phyloP scores from a whole-genome alignment of 2,113 vertebrate species.

The Indicator indicator region DNA sequence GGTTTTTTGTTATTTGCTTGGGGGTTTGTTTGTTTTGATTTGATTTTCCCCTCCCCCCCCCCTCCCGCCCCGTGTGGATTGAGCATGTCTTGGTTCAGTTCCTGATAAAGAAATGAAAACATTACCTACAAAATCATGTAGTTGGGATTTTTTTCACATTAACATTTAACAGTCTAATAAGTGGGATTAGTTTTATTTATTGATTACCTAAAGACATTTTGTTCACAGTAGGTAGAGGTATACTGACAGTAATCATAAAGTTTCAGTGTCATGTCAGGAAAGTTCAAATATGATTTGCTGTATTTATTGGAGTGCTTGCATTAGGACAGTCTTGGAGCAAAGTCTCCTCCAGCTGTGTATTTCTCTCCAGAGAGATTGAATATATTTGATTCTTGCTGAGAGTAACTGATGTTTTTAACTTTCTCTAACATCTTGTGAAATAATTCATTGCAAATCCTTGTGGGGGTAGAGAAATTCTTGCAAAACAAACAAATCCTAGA shows the following conservation, averaged over 20 bases:
- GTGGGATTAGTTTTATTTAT: neutral
- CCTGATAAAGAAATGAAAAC: neutral
- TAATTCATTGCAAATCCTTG: neutral
- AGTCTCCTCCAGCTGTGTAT: neutral
- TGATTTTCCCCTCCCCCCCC: too few species aligned
- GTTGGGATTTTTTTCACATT: neutral
- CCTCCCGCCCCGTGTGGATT: neutral
- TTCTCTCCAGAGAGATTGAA: neutral
- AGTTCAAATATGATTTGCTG: neutral
- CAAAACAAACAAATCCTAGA: neutral
- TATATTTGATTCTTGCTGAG: neutral
- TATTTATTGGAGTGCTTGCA: neutral
- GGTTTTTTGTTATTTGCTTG: too few species aligned
- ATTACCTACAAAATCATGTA: neutral
- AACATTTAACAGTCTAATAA: neutral
- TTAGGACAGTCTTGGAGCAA: neutral
- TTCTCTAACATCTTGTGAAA: neutral
- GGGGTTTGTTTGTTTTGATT: too few species aligned
- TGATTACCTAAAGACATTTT: neutral
- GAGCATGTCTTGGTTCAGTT: neutral
- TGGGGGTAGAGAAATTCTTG: neutral
- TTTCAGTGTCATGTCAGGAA: neutral
- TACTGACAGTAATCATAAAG: neutral
- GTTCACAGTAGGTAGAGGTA: neutral
- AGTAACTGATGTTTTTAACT: neutral